Evolutionary conservation across 2,797 vertebrate species (phyloP).

Genomic region (Pseudocheirus occidentalis): DNA sequence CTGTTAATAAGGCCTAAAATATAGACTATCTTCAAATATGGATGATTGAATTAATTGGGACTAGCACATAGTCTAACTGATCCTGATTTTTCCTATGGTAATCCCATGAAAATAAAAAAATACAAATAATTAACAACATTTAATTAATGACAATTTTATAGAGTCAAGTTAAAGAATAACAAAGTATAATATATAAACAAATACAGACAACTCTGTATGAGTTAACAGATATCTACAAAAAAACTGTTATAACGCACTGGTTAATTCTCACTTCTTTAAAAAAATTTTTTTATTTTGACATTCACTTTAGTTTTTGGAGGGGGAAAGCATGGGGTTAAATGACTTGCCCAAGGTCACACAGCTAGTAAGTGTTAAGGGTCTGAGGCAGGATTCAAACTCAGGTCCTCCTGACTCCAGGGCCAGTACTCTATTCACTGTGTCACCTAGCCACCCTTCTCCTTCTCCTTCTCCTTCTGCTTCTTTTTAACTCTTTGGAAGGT

Average conservation of each 20-base stretch:
- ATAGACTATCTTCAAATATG: not conserved
- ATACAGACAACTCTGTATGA: not conserved
- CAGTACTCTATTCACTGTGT: no score
- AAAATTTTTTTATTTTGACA: no score
- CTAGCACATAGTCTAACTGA: not conserved
- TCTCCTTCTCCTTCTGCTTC: not conserved
- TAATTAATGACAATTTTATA: not conserved
- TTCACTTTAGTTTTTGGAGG: no score
- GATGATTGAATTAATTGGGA: not conserved
- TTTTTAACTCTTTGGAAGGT: conserved; percentile 12
- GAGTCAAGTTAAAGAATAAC: conserved; percentile 12
- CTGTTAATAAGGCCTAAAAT: not conserved
- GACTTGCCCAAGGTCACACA: no score
- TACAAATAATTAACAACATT: not conserved
- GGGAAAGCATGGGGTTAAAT: no score
- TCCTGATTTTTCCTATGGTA: conserved; percentile 26
- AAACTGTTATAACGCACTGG: not conserved
- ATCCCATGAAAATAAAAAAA: conserved; percentile 12
- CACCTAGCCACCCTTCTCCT: fast-evolving
- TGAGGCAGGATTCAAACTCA: no score
- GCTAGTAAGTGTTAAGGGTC: no score
- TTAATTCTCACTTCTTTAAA: not conserved
- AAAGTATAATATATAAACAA: not conserved
- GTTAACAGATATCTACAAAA: not conserved
- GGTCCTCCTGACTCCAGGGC: no score